phyloP scores from a whole-genome alignment of 2,888 invertebrate genomes.

The Leptinotarsa peninsularis region DNA sequence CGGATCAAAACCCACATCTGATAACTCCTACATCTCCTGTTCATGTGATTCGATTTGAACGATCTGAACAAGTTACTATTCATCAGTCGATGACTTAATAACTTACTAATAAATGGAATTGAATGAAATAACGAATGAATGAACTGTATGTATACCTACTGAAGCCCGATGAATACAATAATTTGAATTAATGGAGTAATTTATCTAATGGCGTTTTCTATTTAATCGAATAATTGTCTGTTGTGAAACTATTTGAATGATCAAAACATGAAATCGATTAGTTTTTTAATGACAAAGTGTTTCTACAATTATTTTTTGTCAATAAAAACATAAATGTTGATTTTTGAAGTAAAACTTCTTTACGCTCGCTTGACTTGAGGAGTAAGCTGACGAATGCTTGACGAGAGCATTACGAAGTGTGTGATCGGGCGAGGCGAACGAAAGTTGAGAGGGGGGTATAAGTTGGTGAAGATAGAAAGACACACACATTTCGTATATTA shows the following conservation, averaged over 20 bases:
- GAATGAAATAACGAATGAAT: background rate
- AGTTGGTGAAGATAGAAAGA: no score
- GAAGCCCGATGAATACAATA: background rate
- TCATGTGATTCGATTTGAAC: background rate
- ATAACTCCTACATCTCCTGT: constrained; percentile 4
- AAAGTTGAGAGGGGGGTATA: no score
- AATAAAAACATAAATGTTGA: no score
- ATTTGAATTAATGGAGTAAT: background rate
- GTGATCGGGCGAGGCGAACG: no score
- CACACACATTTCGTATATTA: no score
- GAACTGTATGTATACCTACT: background rate
- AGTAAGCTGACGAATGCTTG: no score
- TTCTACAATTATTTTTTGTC: no score
- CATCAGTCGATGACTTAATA: background rate
- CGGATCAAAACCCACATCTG: constrained; percentile 7
- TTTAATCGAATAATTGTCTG: background rate
- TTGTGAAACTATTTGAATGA: background rate
- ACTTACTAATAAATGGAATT: background rate
- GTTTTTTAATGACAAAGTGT: background rate
- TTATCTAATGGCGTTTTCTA: background rate
- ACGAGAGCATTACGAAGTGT: no score
- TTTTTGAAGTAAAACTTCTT: no score
- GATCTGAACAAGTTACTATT: background rate
- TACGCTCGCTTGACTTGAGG: no score
- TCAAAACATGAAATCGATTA: background rate